Percentiles rank a stretch among this genome's conserved stretches.
Conservation (phyloP, 2,797 vertebrate genomes). For the Notamacropus eugenii region DNA sequence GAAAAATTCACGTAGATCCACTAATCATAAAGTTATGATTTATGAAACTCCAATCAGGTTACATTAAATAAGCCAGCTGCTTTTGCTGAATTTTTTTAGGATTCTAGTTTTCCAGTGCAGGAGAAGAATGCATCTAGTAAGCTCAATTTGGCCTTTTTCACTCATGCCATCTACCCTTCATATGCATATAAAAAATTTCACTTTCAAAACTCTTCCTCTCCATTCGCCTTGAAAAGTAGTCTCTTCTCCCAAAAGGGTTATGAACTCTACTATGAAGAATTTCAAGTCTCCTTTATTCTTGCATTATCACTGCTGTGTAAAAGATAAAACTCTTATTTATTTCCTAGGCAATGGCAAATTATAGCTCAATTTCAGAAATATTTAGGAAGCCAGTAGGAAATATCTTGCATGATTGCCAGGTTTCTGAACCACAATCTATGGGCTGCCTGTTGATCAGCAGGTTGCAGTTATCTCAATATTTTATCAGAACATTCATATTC, state of each 20-base stretch:
- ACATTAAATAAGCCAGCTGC: background rate
- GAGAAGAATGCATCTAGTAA: background rate
- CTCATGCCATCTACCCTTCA: background rate
- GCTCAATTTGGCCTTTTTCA: background rate
- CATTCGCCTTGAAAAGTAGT: background rate
- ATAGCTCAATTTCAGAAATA: constrained; percentile 12
- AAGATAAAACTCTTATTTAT: background rate
- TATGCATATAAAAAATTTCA: background rate
- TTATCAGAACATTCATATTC: constrained; percentile 1
- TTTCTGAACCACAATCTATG: background rate
- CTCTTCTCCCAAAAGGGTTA: background rate
- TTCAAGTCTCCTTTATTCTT: background rate
- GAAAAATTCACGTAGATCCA: background rate
- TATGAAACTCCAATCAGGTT: background rate
- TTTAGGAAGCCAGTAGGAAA: background rate
- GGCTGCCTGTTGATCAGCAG: constrained; percentile 13
- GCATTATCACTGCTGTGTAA: constrained; percentile 7
- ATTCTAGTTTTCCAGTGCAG: background rate
- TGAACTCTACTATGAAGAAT: background rate
- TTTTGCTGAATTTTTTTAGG: background rate
- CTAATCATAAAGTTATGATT: background rate
- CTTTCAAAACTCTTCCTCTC: background rate
- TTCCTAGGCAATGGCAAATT: constrained; percentile 26
- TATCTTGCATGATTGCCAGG: background rate
- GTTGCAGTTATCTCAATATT: background rate